Evolutionary conservation across 2,888 invertebrate genomes (phyloP), one percentile per base, ranked within the genome.

Genomic region (Noctua janthe): DNA sequence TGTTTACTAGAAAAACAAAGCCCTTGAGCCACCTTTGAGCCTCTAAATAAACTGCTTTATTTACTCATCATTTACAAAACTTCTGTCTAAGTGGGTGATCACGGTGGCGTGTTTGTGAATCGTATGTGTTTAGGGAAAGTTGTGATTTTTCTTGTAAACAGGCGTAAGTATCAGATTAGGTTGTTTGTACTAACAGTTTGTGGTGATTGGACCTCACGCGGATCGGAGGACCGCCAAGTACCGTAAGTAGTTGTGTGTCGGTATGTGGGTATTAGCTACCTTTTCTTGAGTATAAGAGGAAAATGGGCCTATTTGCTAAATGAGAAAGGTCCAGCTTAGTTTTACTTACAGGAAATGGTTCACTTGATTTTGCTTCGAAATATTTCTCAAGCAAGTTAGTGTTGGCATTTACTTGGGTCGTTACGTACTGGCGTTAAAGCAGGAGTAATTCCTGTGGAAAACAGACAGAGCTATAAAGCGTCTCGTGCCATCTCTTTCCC

Each of bases 41-140:
- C 66, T 78, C 66, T 49, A 75, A 71, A 83, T 78, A 81, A 71
- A 75, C 78, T 66, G 23, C n/a, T 71, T 74, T 85, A 83, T 89
- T 87, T 83, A 79, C 82, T 76, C 74, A 82, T 78, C 75, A 80
- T 78, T 78, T 83, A 85, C 66, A 74, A 89, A 82, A 81, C 83
- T 80, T 67, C 80, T 83, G 71, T 86, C 78, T 90, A 91, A 91
- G 88, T 90, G 88, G 85, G 81, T 80, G 90, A 90, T 90, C 91
- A 91, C 89, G 89, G 76, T 79, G 43, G 84, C 62, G 71, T 90
- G 87, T 91, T 91, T 91, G 88, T 87, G 74, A 87, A 87, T 81
- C 86, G 80, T 89, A 78, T 88, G 80, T 88, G 85, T 86, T 83
- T 81, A 84, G 78, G 87, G 87, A 88, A 86, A 90, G 87, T 85